Evolutionary conservation across 2,113 vertebrate species (phyloP).

Genomic region (Etheostoma spectabile): DNA sequence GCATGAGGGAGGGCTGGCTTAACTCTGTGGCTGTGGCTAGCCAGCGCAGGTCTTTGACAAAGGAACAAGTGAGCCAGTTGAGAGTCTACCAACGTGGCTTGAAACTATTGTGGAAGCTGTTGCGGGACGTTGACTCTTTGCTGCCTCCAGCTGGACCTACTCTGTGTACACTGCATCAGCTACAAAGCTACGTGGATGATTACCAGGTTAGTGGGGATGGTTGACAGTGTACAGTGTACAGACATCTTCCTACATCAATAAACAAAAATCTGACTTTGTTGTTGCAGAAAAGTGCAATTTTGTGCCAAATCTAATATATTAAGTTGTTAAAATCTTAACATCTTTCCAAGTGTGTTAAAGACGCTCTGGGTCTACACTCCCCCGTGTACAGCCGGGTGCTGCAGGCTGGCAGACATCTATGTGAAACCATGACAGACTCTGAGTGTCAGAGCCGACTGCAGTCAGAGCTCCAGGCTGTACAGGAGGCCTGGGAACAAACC

Average conservation of each 20-base stretch:
- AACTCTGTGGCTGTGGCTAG: slow-evolving; percentile 60
- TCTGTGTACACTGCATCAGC: slow-evolving; percentile 75
- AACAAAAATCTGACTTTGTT: background rate
- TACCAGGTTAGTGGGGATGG: slow-evolving; percentile 83
- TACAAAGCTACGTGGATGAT: slow-evolving; percentile 73
- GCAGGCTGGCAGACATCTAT: slow-evolving; percentile 80
- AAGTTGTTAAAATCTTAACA: background rate
- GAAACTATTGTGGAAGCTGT: slow-evolving; percentile 79
- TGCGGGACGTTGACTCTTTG: slow-evolving; percentile 75
- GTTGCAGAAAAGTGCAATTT: background rate
- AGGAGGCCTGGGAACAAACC: slow-evolving; percentile 84
- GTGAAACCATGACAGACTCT: slow-evolving; percentile 26
- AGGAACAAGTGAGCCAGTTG: slow-evolving; percentile 82
- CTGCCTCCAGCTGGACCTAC: slow-evolving; percentile 81
- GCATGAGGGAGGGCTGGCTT: slow-evolving; percentile 87
- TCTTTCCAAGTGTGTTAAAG: slow-evolving; percentile 80
- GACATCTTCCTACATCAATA: background rate
- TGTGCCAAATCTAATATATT: background rate
- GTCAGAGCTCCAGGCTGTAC: slow-evolving; percentile 80
- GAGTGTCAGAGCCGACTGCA: slow-evolving; percentile 73
- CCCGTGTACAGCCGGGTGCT: slow-evolving; percentile 78
- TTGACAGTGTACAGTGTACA: background rate
- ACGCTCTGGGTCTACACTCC: slow-evolving; percentile 79
- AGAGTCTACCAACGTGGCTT: slow-evolving; percentile 77
- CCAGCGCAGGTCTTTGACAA: slow-evolving; percentile 69